Base-by-base conservation (phyloP, 2,888 invertebrate genomes). In the Meganola albula region DNA sequence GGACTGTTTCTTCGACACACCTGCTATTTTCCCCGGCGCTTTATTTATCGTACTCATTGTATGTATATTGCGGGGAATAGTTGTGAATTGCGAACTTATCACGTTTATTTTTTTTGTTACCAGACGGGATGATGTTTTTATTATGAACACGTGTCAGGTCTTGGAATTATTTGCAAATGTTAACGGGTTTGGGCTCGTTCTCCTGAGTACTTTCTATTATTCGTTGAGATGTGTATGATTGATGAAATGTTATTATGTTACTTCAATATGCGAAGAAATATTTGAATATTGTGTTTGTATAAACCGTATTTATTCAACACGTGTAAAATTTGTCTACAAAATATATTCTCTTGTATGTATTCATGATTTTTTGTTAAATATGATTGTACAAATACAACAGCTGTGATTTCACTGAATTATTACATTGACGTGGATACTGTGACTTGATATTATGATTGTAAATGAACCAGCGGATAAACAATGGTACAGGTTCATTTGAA, bases 111-210 rank as follows among this genome's bases (percentile, higher is more conserved):
- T 34, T 53, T 34, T 42, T 43, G 41, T 34, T 29, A 31, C 30
- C 41, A 33, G 40, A 55, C 53, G 55, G 65, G 63, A 67, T 74
- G 80, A 80, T 80, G 76, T 78, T 83, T 80, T 80, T 84, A 82
- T 83, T 80, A 79, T 76, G 73, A 75, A 72, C 73, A 73, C 76
- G 75, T 73, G 75, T 68, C 60, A 62, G 61, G 69, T 59, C 63
- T 68, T 37, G 63, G 65, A 64, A 73, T 74, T 79, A 73, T 78
- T 76, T 74, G 70, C 66, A 63, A 61, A 67, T 69, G 75, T 69
- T 63, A 62, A 59, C 56, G 60, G 63, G 13, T 69, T 71, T 66
- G 65, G 68, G 40, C 53, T 62, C 64, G 66, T 70, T 76, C 58
- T 58, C 64, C 63, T 71, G 48, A 63, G 64, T 59, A 62, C 57